Evolutionary conservation across 53 echinoderm and acorn worm species (phyloP).

Genomic region (Echinometra lucunter): DNA sequence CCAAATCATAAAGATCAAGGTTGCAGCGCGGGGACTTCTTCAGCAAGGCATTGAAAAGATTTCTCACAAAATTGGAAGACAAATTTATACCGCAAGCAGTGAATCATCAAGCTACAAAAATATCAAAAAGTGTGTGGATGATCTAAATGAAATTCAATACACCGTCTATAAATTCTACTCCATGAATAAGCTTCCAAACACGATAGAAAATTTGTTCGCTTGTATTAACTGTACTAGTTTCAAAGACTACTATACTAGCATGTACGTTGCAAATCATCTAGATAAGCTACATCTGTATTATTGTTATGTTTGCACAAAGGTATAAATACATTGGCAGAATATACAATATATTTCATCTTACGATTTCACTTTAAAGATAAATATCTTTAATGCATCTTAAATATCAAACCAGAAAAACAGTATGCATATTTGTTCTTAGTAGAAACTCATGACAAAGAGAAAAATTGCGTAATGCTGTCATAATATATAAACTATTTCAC

Average conservation of each 20-base stretch:
- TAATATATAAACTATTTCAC: slow-evolving; percentile 32
- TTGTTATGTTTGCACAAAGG: neutral
- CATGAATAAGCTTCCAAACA: neutral
- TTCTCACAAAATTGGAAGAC: slow-evolving; percentile 22
- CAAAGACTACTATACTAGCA: neutral
- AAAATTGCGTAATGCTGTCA: slow-evolving; percentile 34
- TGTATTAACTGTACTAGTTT: neutral
- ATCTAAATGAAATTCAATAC: neutral
- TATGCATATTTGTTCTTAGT: neutral
- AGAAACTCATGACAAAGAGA: neutral
- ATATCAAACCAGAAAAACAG: neutral
- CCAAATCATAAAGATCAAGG: neutral
- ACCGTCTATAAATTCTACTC: no score
- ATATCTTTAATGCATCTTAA: no score
- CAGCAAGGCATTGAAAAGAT: slow-evolving; percentile 18
- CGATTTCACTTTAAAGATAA: no score
- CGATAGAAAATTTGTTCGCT: neutral
- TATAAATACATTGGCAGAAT: neutral
- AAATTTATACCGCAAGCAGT: slow-evolving; percentile 1
- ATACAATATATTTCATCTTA: neutral
- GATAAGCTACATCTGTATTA: neutral
- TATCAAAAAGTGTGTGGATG: neutral
- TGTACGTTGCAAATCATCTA: neutral
- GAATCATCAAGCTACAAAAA: slow-evolving; percentile 7
- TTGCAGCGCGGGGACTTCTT: neutral